Evolutionary conservation across 1,140 invertebrate species (phyloP), one percentile per base, ranked within the genome.

Genomic region (Andrena cerasifolii): DNA sequence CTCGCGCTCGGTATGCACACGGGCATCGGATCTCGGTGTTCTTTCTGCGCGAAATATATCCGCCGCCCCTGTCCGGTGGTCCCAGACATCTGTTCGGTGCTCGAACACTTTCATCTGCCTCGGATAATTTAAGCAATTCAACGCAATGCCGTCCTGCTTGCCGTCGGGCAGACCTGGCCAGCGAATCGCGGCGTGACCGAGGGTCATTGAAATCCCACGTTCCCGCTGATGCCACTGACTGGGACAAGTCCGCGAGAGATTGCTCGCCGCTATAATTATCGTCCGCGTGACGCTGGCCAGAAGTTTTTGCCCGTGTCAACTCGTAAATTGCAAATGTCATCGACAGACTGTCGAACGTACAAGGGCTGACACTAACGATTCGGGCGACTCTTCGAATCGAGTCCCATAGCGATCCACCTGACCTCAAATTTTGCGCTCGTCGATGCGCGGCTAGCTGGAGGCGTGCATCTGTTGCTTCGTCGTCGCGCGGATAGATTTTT

Each of bases 231-330:
- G 14, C n/a, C 14, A 3, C 26, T 58, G 33, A 58, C 31, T 33
- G 10, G 54, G 6, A 12, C 12, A 58, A 28, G n/a, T n/a, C n/a
- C 12, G 0, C 14, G 28, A 8, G 14, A 51, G n/a, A 66, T 66
- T 51, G 45, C 63, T 68, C 59, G 40, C 51, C 58, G 43, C 70
- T 40, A 59, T 80, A n/a, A n/a, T n/a, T n/a, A n/a, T n/a, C n/a
- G n/a, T n/a, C n/a, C n/a, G n/a, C n/a, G n/a, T n/a, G n/a, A n/a
- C n/a, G n/a, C n/a, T n/a, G n/a, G n/a, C n/a, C n/a, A n/a, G n/a
- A n/a, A n/a, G n/a, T n/a, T n/a, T n/a, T n/a, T n/a, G n/a, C n/a
- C n/a, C n/a, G n/a, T n/a, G n/a, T n/a, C n/a, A n/a, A n/a, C n/a
- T n/a, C n/a, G n/a, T n/a, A 43, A 31, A 43, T 63, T 21, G 40